phyloP scores from a whole-genome alignment of 1,140 invertebrate genomes.

The Rhynchophorus ferrugineus region DNA sequence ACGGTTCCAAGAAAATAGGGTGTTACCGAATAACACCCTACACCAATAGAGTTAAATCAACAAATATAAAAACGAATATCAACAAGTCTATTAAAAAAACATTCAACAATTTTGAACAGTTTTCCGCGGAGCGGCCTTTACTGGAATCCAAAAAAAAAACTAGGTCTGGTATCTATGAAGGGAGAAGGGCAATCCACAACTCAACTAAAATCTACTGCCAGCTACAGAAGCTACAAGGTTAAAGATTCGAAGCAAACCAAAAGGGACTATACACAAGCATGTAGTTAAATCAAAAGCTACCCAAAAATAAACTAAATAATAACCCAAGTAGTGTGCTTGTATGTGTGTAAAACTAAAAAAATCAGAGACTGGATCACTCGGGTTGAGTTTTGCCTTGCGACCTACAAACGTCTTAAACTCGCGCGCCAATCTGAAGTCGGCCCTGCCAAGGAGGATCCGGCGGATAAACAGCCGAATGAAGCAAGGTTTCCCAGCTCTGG shows the following conservation, averaged over 20 bases:
- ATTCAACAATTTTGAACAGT: too few species aligned
- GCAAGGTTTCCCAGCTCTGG: slow-evolving; percentile 2
- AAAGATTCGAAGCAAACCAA: slow-evolving; percentile 24
- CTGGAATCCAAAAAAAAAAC: too few species aligned
- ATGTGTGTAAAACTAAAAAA: slow-evolving; percentile 28
- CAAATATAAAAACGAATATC: too few species aligned
- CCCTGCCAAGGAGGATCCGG: slow-evolving; percentile 6
- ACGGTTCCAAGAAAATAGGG: background rate
- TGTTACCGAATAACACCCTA: slow-evolving; percentile 5
- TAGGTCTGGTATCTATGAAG: too few species aligned
- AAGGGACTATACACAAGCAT: slow-evolving; percentile 21
- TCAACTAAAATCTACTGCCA: slow-evolving; percentile 22
- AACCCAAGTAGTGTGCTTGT: too few species aligned
- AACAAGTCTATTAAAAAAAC: too few species aligned
- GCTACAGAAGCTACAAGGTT: slow-evolving; percentile 21
- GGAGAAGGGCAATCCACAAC: slow-evolving; percentile 28
- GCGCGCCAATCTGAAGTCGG: slow-evolving; percentile 20
- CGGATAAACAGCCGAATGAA: slow-evolving; percentile 2
- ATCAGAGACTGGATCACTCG: slow-evolving; percentile 37
- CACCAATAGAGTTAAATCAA: too few species aligned
- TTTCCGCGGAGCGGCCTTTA: too few species aligned
- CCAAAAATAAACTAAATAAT: slow-evolving; percentile 25
- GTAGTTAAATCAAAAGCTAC: slow-evolving; percentile 30
- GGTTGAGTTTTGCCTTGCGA: slow-evolving; percentile 36
- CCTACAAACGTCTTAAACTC: slow-evolving; percentile 28